A percentile compares a stretch with the other conserved stretches of the same genome.
Conservation (phyloP, 2,888 invertebrate genomes). For the Laothoe populi region DNA sequence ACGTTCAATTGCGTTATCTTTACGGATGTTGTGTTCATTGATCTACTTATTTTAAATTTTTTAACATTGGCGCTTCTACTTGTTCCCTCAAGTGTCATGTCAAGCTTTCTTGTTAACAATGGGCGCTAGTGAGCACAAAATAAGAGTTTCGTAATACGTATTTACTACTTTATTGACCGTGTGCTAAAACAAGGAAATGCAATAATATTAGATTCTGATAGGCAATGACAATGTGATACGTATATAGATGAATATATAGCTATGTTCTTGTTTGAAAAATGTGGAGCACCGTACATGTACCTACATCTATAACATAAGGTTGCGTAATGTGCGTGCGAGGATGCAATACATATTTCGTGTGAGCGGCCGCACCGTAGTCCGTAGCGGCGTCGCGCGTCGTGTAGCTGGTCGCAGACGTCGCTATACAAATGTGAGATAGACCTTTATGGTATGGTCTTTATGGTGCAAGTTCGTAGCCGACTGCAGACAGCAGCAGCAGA, state of each 20-base stretch:
- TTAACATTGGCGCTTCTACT: neutral
- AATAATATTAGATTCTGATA: neutral
- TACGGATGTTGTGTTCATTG: conserved; percentile 21
- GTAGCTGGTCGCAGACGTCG: too few relatives aligned
- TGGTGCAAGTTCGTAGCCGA: too few relatives aligned
- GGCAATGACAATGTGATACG: neutral
- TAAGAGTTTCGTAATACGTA: neutral
- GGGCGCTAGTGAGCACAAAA: neutral
- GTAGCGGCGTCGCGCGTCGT: too few relatives aligned
- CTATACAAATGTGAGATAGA: too few relatives aligned
- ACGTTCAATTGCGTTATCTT: conserved; percentile 7
- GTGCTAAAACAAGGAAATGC: neutral
- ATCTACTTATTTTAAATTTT: neutral
- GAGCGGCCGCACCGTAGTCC: too few relatives aligned
- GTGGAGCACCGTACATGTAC: neutral
- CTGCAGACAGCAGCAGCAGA: too few relatives aligned
- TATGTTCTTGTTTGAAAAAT: neutral
- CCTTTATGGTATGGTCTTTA: too few relatives aligned
- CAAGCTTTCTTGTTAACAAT: neutral
- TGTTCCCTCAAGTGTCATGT: neutral
- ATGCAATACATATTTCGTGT: too few relatives aligned
- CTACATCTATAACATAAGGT: too few relatives aligned
- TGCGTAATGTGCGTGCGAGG: too few relatives aligned
- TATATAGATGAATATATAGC: neutral
- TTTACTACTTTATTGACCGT: neutral